Evolutionary conservation across 2,888 invertebrate species (phyloP).

Genomic region (Eledona agricola): DNA sequence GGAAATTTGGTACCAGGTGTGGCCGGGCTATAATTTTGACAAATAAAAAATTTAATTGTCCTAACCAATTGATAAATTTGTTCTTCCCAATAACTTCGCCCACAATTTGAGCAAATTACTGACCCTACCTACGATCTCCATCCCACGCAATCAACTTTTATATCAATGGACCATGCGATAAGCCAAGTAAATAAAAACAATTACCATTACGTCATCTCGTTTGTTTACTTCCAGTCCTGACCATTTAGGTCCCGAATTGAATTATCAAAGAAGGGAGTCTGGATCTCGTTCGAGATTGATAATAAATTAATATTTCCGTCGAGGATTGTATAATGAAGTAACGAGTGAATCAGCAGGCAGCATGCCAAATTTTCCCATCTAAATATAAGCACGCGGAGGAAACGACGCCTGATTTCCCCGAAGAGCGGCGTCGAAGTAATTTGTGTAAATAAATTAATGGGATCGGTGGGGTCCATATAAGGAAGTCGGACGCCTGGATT

Average conservation of each 20-base stretch:
- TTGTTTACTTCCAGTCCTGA: constrained; percentile 32
- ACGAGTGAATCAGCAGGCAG: constrained; percentile 34
- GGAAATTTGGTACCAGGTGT: constrained; percentile 4
- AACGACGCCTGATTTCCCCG: background rate
- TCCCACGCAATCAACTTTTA: constrained; percentile 28
- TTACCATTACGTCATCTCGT: constrained; percentile 23
- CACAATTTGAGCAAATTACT: constrained; percentile 45
- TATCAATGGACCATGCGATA: constrained; percentile 28
- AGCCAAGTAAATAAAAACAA: constrained; percentile 15
- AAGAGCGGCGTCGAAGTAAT: constrained; percentile 7
- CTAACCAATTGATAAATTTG: constrained; percentile 11
- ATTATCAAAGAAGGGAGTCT: constrained; percentile 6
- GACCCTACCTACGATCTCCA: constrained; percentile 44
- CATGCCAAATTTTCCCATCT: constrained; percentile 24
- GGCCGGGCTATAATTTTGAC: too few relatives aligned
- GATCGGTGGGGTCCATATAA: constrained; percentile 15
- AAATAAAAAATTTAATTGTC: constrained; percentile 14
- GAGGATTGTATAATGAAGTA: constrained; percentile 19
- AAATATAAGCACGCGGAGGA: too few relatives aligned
- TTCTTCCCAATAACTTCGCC: constrained; percentile 36
- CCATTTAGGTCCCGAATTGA: constrained; percentile 32
- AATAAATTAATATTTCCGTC: constrained; percentile 4
- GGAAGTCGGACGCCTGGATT: constrained; percentile 28
- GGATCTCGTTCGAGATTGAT: constrained; percentile 3
- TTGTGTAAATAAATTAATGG: constrained; percentile 22